Evolutionary conservation across 2,888 invertebrate species (phyloP), one percentile per base, ranked within the genome.

Genomic region (Orthonevra nobilis): DNA sequence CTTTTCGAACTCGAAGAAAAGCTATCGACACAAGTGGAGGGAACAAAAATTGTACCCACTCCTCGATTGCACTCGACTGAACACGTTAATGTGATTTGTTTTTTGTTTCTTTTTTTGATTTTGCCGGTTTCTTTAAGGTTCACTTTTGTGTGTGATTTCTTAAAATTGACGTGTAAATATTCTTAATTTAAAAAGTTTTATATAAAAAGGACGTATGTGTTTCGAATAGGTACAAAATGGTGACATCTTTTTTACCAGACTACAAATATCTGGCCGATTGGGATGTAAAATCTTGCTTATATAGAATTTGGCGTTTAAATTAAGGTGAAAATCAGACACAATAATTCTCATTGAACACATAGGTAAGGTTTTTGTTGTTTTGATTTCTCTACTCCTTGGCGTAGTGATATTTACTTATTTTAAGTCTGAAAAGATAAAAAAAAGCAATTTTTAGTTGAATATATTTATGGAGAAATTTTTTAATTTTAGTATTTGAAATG

Each of bases 191-290:
- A 72, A 81, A 74, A 32, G 63, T 74, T 81, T 73, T 66, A 82
- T 82, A 64, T 81, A 74, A 81, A 82, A 61, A 79, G 83, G 83
- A 83, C 83, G 83, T 82, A 83, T 83, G 81, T 77, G 83, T 82
- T 83, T 83, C 81, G 66, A 81, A 81, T 75, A 83, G 83, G 83
- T 83, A 83, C 84, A 81, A 81, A 82, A 79, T 81, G 74, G 82
- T 68, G 81, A 79, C 83, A 83, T 83, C 75, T 81, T 83, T 40
- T 66, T 77, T 42, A 46, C 68, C 79, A 73, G 72, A 26, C 64
- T 46, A 46, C 38, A 52, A 46, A 30, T 77, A 64, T 66, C 77
- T 77, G 72, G 73, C 54, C 12, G 60, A 56, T 66, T 30, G 66
- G 61, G 73, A 79, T 79, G 50, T 56, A 73, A 61, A 73, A 40